A percentile compares a stretch with the other conserved stretches of the same genome.
These are phyloP conservation scores for Austrofundulus limnaeus DNA, from an alignment of 2,113 vertebrate genomes.

Conservation along the genomic window DNA sequence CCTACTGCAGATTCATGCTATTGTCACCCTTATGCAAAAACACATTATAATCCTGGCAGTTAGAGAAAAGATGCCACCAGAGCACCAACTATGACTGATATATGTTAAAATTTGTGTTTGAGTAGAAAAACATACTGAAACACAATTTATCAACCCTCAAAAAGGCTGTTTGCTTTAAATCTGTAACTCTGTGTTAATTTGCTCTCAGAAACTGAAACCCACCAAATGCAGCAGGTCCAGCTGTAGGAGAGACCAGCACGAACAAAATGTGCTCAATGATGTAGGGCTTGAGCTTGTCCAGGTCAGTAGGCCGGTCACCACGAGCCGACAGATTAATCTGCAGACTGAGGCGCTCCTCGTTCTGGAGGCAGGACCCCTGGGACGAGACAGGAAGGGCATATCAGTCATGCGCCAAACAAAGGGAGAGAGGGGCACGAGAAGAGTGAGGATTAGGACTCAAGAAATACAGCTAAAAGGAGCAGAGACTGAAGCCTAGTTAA, in stretches of 20 bases:
- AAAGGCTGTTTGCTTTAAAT: background rate
- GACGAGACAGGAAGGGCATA: conserved; percentile 34
- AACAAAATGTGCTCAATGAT: conserved; percentile 93
- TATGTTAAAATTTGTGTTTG: too few relatives aligned
- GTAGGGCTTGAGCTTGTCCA: conserved; percentile 92
- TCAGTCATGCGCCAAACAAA: conserved; percentile 32
- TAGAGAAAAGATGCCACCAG: background rate
- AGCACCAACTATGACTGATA: too few relatives aligned
- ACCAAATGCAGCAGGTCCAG: conserved; percentile 53
- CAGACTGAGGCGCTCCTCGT: conserved; percentile 81
- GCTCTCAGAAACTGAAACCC: conserved; percentile 19
- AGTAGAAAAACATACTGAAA: too few relatives aligned
- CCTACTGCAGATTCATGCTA: too few relatives aligned
- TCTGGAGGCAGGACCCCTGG: conserved; percentile 86
- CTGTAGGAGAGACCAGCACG: conserved; percentile 83
- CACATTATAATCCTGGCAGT: too few relatives aligned
- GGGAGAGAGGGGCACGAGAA: background rate
- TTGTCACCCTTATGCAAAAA: too few relatives aligned
- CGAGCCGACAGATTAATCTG: conserved; percentile 89
- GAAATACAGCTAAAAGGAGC: background rate
- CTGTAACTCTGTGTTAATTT: background rate
- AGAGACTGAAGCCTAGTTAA: background rate
- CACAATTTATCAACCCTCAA: too few relatives aligned
- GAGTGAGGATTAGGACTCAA: background rate
- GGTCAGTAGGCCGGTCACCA: conserved; percentile 84